These are phyloP conservation scores for Thalpophila matura DNA, from an alignment of 2,888 invertebrate species.

Conservation along the genomic window DNA sequence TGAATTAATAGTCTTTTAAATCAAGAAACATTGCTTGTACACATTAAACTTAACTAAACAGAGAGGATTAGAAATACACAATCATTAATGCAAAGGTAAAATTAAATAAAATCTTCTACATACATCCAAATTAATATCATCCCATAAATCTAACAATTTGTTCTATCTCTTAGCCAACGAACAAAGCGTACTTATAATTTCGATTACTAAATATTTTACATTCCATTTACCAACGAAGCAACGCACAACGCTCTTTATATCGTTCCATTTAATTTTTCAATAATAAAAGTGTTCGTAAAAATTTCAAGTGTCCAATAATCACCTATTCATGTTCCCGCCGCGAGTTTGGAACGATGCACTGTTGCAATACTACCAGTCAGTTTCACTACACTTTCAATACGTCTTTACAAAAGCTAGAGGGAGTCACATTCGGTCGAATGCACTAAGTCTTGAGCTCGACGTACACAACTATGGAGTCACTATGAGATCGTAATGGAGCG, in stretches of 20 bases:
- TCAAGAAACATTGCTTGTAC: conserved; percentile 36
- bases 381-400: conserved; percentile 76
- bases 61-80: conserved; percentile 32
- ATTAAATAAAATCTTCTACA: conserved; percentile 56
- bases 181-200: conserved; percentile 83
- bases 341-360: conserved; percentile 74
- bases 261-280: conserved; percentile 74
- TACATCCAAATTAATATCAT: conserved; percentile 76
- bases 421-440: conserved; percentile 72
- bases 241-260: conserved; percentile 81
- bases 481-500: conserved; percentile 70
- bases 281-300: conserved; percentile 79
- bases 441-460: conserved; percentile 73
- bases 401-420: conserved; percentile 75
- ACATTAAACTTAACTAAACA: conserved; percentile 31
- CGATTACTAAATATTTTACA: conserved; percentile 80
- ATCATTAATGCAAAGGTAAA: conserved; percentile 40
- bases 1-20: conserved; percentile 47
- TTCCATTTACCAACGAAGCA: conserved; percentile 84
- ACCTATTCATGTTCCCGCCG: conserved; percentile 86
- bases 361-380: conserved; percentile 63
- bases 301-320: conserved; percentile 82
- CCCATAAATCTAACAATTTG: conserved; percentile 83
- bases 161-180: conserved; percentile 81
- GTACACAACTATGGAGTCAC: conserved; percentile 72